phyloP scores from a whole-genome alignment of 2,888 invertebrate species.

The Steinernema hermaphroditum region DNA sequence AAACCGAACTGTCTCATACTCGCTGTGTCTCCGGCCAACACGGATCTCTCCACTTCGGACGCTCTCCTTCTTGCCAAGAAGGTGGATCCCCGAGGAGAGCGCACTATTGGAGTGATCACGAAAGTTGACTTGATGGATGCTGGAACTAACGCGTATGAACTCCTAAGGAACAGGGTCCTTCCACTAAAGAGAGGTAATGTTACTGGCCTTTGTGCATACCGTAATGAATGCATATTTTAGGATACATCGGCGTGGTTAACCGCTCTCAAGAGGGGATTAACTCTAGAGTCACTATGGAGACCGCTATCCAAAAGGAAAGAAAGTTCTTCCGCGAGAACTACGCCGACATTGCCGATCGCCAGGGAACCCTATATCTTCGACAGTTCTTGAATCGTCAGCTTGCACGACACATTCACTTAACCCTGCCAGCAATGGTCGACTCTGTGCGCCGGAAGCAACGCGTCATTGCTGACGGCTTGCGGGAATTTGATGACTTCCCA shows the following conservation, averaged over 20 bases:
- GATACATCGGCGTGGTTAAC: slow-evolving; percentile 13
- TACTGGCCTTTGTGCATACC: background rate
- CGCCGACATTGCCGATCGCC: background rate
- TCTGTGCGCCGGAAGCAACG: background rate
- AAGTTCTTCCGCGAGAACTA: background rate
- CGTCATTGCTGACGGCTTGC: background rate
- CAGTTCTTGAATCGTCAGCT: background rate
- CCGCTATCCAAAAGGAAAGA: background rate
- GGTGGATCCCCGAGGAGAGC: slow-evolving; percentile 26
- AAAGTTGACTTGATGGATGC: slow-evolving; percentile 33
- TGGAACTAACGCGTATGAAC: slow-evolving; percentile 22
- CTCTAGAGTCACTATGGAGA: background rate
- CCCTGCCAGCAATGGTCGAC: background rate
- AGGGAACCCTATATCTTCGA: background rate
- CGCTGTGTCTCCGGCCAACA: slow-evolving; percentile 29
- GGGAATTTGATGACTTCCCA: background rate
- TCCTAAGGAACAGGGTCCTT: slow-evolving; percentile 22
- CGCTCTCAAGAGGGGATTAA: background rate
- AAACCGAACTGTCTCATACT: slow-evolving; percentile 17
- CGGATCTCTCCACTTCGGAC: slow-evolving; percentile 28
- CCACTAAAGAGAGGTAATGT: background rate
- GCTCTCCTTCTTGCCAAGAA: slow-evolving; percentile 21
- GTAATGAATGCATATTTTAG: background rate
- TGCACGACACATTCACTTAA: background rate
- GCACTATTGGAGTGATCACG: slow-evolving; percentile 26